Percentiles rank a stretch among this genome's conserved stretches.
phyloP scores from a whole-genome alignment of 1,140 invertebrate genomes.

The Anoplolepis gracilipes region DNA sequence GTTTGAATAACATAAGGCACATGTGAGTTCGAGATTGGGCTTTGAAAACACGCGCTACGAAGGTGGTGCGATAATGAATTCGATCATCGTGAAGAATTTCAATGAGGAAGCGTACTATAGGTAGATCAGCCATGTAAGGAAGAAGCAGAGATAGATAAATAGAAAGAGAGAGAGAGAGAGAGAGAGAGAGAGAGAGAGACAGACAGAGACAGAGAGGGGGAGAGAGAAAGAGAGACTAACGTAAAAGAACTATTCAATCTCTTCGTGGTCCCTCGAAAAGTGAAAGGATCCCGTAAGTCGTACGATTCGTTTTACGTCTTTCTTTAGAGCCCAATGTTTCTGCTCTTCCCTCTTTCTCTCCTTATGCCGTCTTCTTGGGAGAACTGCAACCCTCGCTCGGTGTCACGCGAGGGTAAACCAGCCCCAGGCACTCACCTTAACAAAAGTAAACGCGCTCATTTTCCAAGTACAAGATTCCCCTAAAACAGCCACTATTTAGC shows the following conservation, averaged over 20 bases:
- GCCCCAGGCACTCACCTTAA: slow-evolving; percentile 70
- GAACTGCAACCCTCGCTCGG: slow-evolving; percentile 8
- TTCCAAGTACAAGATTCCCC: slow-evolving; percentile 63
- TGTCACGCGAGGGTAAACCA: slow-evolving; percentile 71
- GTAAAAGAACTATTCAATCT: slow-evolving; percentile 72
- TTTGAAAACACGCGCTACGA: slow-evolving; percentile 5
- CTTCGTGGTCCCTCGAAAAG: slow-evolving; percentile 42
- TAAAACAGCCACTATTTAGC: slow-evolving; percentile 41
- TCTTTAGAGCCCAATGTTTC: slow-evolving; percentile 48
- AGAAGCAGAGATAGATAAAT: neutral
- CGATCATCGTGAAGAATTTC: slow-evolving; percentile 65
- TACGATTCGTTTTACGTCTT: slow-evolving; percentile 70
- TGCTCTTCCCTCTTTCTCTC: neutral
- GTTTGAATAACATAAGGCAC: slow-evolving; percentile 23
- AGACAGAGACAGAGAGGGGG: neutral
- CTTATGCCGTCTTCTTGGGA: neutral
- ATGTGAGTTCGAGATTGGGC: slow-evolving; percentile 16
- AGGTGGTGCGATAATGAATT: slow-evolving; percentile 56
- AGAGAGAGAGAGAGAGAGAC: neutral
- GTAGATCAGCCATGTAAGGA: slow-evolving; percentile 12
- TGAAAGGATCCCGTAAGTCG: slow-evolving; percentile 66
- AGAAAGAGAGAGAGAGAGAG: neutral
- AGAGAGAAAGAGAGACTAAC: neutral
- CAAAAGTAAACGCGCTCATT: slow-evolving; percentile 74
- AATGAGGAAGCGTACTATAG: slow-evolving; percentile 2